Conservation (phyloP, 2,113 vertebrate species). For the Eolophus roseicapilla region DNA sequence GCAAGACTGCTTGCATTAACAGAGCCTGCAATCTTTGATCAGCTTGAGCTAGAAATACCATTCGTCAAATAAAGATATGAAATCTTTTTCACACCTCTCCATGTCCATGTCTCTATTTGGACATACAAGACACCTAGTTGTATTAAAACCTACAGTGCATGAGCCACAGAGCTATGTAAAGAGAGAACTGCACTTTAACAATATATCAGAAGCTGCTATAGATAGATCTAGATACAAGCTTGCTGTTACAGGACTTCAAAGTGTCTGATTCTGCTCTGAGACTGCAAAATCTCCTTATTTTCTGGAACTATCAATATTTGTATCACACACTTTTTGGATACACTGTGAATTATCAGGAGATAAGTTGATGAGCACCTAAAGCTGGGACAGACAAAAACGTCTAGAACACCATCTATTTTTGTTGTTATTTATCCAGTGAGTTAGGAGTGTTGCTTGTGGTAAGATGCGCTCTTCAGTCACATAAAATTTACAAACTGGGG, state of each 20-base stretch:
- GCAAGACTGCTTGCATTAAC: background rate
- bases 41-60: background rate
- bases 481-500: background rate
- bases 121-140: accelerated
- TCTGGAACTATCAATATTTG: background rate
- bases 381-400: background rate
- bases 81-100: background rate
- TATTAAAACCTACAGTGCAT: background rate
- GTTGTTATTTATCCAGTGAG: background rate
- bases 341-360: background rate
- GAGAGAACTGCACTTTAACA: background rate
- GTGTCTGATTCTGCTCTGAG: background rate
- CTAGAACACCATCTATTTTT: background rate
- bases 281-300: background rate
- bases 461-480: background rate
- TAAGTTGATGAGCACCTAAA: background rate
- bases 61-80: background rate
- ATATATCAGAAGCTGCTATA: background rate
- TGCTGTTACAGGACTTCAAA: background rate
- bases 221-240: background rate
- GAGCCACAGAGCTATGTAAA: background rate
- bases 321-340: background rate
- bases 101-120: background rate
- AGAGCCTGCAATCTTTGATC: background rate
- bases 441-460: accelerated